Evolutionary conservation across 2,113 vertebrate species (phyloP).

Genomic region (Globicephala melas): DNA sequence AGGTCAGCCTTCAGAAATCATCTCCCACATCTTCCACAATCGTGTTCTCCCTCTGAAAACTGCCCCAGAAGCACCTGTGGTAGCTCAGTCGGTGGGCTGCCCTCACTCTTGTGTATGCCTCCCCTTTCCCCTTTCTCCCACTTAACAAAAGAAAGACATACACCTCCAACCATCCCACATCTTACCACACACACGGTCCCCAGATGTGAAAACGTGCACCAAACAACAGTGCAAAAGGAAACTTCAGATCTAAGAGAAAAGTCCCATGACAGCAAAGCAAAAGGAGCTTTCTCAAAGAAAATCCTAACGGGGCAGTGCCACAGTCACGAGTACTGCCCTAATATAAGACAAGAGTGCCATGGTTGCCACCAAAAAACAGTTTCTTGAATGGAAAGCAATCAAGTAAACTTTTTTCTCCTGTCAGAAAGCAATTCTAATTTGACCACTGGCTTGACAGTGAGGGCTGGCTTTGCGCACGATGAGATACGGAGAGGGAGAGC

Average conservation of each 20-base stretch:
- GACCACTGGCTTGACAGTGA: neutral
- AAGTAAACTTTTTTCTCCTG: neutral
- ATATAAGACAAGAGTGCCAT: neutral
- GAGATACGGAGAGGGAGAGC: fast-evolving
- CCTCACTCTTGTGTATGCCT: neutral
- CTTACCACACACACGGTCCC: neutral
- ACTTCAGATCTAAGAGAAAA: neutral
- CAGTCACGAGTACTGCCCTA: neutral
- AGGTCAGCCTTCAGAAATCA: neutral
- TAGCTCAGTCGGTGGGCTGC: neutral
- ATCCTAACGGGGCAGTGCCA: neutral
- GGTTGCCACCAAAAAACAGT: neutral
- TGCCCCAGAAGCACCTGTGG: neutral
- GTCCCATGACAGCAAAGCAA: neutral
- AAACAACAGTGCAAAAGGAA: neutral
- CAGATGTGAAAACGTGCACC: neutral
- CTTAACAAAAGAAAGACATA: neutral
- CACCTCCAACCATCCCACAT: neutral
- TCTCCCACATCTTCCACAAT: neutral
- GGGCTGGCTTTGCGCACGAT: neutral
- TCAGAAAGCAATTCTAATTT: neutral
- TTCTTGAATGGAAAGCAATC: neutral
- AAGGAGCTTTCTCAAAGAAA: neutral
- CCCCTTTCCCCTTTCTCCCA: neutral
- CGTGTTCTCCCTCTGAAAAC: neutral